Evolutionary conservation across 2,888 invertebrate species (phyloP), one percentile per base, ranked within the genome.

Genomic region (Netelia melanura): DNA sequence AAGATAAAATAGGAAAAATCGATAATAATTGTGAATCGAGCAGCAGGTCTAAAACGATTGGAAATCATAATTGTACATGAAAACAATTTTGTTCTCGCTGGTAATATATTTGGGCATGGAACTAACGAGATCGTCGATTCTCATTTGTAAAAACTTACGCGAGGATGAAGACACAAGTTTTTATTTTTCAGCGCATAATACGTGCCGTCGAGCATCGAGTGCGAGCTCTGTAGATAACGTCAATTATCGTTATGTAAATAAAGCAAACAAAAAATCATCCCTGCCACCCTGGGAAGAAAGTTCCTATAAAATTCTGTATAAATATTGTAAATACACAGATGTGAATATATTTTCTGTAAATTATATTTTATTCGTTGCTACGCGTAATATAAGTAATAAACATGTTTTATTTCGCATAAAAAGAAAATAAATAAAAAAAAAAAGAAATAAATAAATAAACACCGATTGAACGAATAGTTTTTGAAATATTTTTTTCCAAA

Each of bases 321-420:
- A 86, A 80, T 83, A 83, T 76, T 89, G 90, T 89, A 89, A 65
- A 89, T 88, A 87, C 54, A 71, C 9, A 72, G 68, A 43, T 52
- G 67, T 43, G 17, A 65, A 25, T 85, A 80, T 88, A 88, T 90
- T 88, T 89, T 89, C 88, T 90, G 87, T 88, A 89, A 86, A 90
- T 85, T 86, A 48, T 78, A 84, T 72, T 68, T 67, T 79, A 67
- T 76, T 76, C 82, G 80, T 86, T 76, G 54, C 80, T 71, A n/a
- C 43, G 23, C 85, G 78, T 79, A 85, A 79, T 79, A 81, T 85
- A 85, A 74, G 83, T 82, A 82, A 74, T 84, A 80, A 82, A 85
- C 30, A 58, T 65, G n/a, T 75, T 38, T 84, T 21, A 56, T 56
- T 79, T 82, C 43, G 25, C 52, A 75, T 21, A 14, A 9, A 21